Base-by-base conservation (phyloP, 1,140 invertebrate species). In the Drosophila azteca region DNA sequence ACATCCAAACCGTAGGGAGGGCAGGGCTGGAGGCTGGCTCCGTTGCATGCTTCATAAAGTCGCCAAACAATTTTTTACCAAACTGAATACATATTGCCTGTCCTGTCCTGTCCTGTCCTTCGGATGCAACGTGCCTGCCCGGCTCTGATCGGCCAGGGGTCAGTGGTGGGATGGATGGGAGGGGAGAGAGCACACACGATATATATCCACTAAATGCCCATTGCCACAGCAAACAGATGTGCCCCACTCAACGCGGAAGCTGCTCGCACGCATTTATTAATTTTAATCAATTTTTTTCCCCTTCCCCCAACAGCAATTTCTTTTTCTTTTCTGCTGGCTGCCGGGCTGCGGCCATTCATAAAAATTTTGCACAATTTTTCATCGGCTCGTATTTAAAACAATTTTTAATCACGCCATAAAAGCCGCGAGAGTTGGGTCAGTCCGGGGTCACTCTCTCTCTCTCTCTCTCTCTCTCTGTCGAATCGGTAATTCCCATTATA, bases 341-440 rank as follows among this genome's bases (percentile, higher is more conserved):
- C 57, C 68, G 68, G 66, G 39, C 57, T 58, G 64, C 48, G 51
- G 46, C 52, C 67, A 69, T 70, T 69, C 67, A 70, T 58, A 53
- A 69, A 39, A 76, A 54, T 50, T 50, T 51, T 51, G 15, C 49
- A 58, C 67, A 26, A 76, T 62, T 77, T 76, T 79, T 73, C 65
- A 65, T 62, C 58, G 61, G 48, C 24, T 71, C 69, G 72, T 82
- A 88, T 87, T 88, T 82, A 85, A 88, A 39, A 79, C 79, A 69
- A 79, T 83, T 88, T 87, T 87, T 88, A 87, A 87, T 87, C 83
- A 78, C 74, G 76, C 70, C 67, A 65, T 72, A 68, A 76, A 83
- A 87, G 71, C 72, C 43, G 44, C 59, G 44, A 9, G 20, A 26
- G 60, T 15, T 64, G 9, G 49, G 31, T 41, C 51, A 53, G 17